Evolutionary conservation across 2,797 vertebrate species (phyloP).

Genomic region (Dromococcyx pavoninus): DNA sequence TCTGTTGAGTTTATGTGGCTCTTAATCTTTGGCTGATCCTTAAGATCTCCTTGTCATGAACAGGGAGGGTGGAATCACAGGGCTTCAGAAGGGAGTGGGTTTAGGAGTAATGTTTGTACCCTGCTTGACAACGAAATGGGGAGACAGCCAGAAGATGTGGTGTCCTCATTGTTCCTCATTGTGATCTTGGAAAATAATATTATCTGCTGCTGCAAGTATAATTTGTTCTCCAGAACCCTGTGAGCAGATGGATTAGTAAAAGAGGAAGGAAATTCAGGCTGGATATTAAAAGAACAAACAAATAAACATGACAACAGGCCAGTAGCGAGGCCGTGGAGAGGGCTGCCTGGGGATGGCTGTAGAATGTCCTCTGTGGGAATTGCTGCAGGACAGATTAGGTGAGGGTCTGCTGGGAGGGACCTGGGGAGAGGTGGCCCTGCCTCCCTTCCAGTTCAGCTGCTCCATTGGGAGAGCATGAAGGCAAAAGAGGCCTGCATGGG

Average conservation of each 20-base stretch:
- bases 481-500: neutral
- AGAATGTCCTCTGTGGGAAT: neutral
- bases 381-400: neutral
- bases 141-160: neutral
- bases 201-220: neutral
- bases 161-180: neutral
- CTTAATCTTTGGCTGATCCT: neutral
- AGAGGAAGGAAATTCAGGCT: slow-evolving; percentile 60
- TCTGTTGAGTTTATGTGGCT: neutral
- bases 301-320: neutral
- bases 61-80: neutral
- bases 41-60: neutral
- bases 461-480: fast-evolving
- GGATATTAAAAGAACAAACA: slow-evolving; percentile 34
- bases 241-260: slow-evolving; percentile 16
- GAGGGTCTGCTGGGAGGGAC: neutral
- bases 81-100: neutral
- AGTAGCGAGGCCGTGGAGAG: neutral
- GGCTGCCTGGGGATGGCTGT: neutral
- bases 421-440: neutral
- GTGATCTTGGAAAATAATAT: slow-evolving; percentile 2
- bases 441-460: neutral
- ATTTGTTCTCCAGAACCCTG: slow-evolving; percentile 48
- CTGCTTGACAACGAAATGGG: neutral
- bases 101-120: neutral